Percentiles rank a stretch among this genome's conserved stretches.
Conservation (phyloP, 2,888 invertebrate species). For the Asteroscopus sphinx region DNA sequence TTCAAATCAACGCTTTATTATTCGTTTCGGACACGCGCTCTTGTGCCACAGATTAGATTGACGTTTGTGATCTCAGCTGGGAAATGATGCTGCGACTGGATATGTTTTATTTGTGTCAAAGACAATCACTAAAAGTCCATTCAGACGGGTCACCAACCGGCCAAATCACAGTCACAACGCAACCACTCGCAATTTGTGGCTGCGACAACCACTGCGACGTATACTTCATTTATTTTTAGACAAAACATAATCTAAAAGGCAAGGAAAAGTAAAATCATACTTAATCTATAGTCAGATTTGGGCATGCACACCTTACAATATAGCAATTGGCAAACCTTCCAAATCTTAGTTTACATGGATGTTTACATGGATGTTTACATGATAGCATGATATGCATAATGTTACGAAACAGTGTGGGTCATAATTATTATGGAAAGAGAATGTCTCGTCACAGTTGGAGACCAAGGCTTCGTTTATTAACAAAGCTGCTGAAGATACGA, state of each 20-base stretch:
- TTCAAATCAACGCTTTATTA: slow-evolving; percentile 63
- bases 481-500: slow-evolving; percentile 75
- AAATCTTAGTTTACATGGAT: slow-evolving; percentile 32
- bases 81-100: slow-evolving; percentile 21
- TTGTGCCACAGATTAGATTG: slow-evolving; percentile 55
- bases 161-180: too few species aligned
- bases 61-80: slow-evolving; percentile 33
- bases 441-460: slow-evolving; percentile 77
- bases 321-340: slow-evolving; percentile 16
- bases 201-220: too few species aligned
- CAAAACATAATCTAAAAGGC: too few species aligned
- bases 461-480: slow-evolving; percentile 82
- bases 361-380: slow-evolving; percentile 50
- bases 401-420: slow-evolving; percentile 70
- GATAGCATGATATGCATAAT: slow-evolving; percentile 57
- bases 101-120: slow-evolving; percentile 3
- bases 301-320: slow-evolving; percentile 10
- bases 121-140: too few species aligned
- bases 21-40: slow-evolving; percentile 55
- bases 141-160: too few species aligned
- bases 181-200: too few species aligned
- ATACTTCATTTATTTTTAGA: too few species aligned
- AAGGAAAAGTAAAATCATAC: too few species aligned
- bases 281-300: too few species aligned
- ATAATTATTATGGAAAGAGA: slow-evolving; percentile 76